Evolutionary conservation across 1,140 invertebrate species (phyloP), one percentile per base, ranked within the genome.

Genomic region (Papilio polytes): DNA sequence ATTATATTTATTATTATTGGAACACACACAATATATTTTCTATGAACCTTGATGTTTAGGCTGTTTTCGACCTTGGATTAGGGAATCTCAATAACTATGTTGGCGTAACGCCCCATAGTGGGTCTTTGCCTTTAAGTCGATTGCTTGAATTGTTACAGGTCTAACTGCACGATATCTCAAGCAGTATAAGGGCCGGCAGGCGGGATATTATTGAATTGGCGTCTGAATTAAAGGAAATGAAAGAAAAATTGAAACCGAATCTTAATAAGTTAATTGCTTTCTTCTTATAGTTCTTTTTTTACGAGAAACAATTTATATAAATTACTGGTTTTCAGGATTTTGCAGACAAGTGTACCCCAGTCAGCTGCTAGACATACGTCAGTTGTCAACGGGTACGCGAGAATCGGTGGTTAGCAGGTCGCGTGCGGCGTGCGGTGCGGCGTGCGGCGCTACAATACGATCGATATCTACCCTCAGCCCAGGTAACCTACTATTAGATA

Each of bases 391-490:
- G 84, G 82, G 78, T 87, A 88, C 89, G 89, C 89, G 89, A 88
- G 89, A 90, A 90, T 88, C 91, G 91, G 90, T 85, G 91, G 90
- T 93, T 93, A 89, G 89, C 83, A 78, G 85, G 56, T 92, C 89
- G 90, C 91, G 90, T 93, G 90, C 85, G 83, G 44, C 13, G 46
- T 48, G 73, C 80, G 81, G 85, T 81, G 80, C 46, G 10, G 46
- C 13, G 84, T 83, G 84, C 46, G 46, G 46, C 46, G 36, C 86
- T 84, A 51, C 48, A 88, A 82, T 81, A 74, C 88, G 91, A 90
- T 93, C 91, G 87, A 93, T 93, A 91, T 88, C 90, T 86, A 85
- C 87, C 84, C 87, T 83, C 81, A 31, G 31, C 51, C 8, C 56
- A n/a, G 31, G 46, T 41, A n/a, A 13, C 12, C 36, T 44, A 44